A percentile compares a stretch with the other conserved stretches of the same genome.
Evolutionary conservation across 2,888 invertebrate species (phyloP).

Genomic region (Tridacna gigas): DNA sequence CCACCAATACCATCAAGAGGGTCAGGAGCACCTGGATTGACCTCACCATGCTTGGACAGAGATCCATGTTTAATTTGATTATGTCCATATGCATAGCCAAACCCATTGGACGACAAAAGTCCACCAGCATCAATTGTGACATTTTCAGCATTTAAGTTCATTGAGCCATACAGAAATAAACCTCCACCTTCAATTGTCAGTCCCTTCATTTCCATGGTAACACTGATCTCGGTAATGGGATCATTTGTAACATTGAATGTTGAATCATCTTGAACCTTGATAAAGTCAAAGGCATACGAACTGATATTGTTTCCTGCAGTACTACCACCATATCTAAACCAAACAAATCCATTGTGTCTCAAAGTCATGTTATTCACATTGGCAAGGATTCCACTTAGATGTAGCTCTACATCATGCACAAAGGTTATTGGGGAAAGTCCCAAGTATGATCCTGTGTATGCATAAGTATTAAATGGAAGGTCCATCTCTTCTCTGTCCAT

Average conservation of each 20-base stretch:
- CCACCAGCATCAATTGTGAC: constrained; percentile 78
- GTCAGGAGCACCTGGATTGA: constrained; percentile 71
- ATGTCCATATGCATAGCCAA: constrained; percentile 73
- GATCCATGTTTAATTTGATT: constrained; percentile 63
- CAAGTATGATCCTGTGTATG: constrained; percentile 72
- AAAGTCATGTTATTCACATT: constrained; percentile 74
- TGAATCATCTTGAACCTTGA: constrained; percentile 74
- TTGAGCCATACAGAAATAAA: constrained; percentile 69
- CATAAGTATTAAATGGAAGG: constrained; percentile 75
- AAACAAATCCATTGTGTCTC: constrained; percentile 75
- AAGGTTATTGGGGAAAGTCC: constrained; percentile 75
- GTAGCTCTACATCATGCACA: constrained; percentile 77
- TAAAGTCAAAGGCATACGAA: constrained; percentile 67
- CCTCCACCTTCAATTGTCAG: constrained; percentile 77
- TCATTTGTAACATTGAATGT: constrained; percentile 72
- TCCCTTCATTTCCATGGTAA: constrained; percentile 66
- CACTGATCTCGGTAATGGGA: constrained; percentile 71
- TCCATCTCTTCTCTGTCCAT: constrained; percentile 72
- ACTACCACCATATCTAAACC: constrained; percentile 76
- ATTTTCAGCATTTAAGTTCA: constrained; percentile 70
- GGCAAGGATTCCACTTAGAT: constrained; percentile 72
- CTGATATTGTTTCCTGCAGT: constrained; percentile 64
- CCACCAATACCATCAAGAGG: constrained; percentile 44
- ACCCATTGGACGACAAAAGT: constrained; percentile 69
- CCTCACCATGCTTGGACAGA: constrained; percentile 70